Conservation (phyloP, 2,113 vertebrate genomes). For the Sigmodon hispidus region DNA sequence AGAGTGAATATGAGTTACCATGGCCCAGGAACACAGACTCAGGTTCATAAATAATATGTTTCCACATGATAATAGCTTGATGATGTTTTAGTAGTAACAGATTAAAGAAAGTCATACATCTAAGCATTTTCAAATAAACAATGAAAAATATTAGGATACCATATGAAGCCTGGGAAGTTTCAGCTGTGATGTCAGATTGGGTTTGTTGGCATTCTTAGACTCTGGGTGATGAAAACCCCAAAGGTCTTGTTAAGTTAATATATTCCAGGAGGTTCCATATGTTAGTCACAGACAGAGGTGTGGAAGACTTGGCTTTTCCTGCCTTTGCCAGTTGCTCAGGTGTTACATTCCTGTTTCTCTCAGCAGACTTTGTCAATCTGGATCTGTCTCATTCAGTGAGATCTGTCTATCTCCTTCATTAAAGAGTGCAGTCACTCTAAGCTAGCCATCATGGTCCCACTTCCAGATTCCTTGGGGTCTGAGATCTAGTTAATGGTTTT, state of each 20-base stretch:
- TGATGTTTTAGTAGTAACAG: background rate
- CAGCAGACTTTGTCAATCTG: background rate
- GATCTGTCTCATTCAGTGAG: background rate
- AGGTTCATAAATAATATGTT: background rate
- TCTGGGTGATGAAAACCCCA: background rate
- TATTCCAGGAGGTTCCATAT: background rate
- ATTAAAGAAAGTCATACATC: no score
- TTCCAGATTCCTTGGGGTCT: background rate
- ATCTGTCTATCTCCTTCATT: background rate
- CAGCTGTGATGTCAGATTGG: background rate
- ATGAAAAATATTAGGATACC: background rate
- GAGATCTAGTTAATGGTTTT: constrained; percentile 21
- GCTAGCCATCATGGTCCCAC: background rate
- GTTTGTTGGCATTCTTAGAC: background rate
- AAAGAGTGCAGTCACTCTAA: background rate
- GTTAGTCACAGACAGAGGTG: background rate
- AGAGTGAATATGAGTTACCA: background rate
- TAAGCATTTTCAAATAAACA: background rate
- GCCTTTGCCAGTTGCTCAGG: background rate
- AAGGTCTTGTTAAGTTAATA: background rate
- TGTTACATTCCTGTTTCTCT: background rate
- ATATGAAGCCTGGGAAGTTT: background rate
- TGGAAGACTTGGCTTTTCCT: background rate
- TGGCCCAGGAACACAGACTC: background rate
- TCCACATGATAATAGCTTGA: background rate